These are phyloP conservation scores for human DNA, from an alignment of 2,113 vertebrate genomes.

Conservation along the genomic window DNA sequence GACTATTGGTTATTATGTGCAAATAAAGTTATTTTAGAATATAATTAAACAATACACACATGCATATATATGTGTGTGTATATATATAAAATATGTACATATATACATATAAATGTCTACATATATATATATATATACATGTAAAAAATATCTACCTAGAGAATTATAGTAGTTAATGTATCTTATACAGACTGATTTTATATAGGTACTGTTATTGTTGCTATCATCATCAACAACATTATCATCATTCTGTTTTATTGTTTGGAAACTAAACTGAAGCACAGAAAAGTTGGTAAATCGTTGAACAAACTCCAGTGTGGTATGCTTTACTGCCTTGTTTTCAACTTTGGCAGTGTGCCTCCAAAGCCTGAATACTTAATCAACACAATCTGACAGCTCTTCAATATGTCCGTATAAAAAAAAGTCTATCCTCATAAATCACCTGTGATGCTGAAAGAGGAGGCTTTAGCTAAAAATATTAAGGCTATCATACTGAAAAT, in stretches of 20 bases:
- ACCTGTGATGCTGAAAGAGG: constrained; percentile 21
- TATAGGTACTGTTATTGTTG: not conserved
- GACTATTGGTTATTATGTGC: not conserved
- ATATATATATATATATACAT: too few species aligned
- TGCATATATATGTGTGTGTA: too few species aligned
- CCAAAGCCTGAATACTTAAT: constrained; percentile 59
- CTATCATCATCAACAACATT: not conserved
- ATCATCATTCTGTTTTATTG: not conserved
- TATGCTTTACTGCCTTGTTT: not conserved
- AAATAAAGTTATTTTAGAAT: not conserved
- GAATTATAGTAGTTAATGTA: not conserved
- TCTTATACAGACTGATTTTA: not conserved
- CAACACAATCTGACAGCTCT: constrained; percentile 69
- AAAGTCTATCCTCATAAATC: constrained; percentile 71
- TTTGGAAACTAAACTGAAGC: not conserved
- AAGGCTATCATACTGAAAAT: not conserved
- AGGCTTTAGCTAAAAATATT: constrained; percentile 38
- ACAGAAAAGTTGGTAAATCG: not conserved
- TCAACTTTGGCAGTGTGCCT: constrained; percentile 46
- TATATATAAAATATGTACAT: too few species aligned
- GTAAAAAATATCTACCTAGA: not conserved
- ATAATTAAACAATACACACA: not conserved
- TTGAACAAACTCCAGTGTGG: not conserved
- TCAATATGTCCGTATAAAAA: constrained; percentile 69
- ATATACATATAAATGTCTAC: too few species aligned